These are phyloP conservation scores for Biston stratarius DNA, from an alignment of 2,888 invertebrate genomes.

Conservation along the genomic window DNA sequence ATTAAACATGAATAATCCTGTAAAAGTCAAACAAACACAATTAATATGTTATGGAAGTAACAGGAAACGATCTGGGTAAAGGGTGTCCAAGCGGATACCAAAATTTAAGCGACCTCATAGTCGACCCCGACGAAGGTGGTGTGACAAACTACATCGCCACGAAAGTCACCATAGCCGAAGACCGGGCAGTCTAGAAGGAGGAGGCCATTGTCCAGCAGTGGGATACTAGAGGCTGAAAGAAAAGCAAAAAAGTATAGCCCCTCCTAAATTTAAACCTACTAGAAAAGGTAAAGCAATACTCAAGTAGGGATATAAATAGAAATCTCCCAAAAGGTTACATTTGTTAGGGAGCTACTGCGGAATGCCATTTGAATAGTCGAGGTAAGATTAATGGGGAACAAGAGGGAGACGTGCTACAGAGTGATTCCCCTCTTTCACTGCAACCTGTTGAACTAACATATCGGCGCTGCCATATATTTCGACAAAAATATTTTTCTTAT, in stretches of 20 bases:
- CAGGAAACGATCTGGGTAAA: too few species aligned
- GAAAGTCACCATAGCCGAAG: too few species aligned
- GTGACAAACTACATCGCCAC: too few species aligned
- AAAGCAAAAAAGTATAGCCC: background rate
- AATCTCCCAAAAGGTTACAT: constrained; percentile 2
- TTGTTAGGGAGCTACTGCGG: constrained; percentile 7
- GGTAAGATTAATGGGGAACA: constrained; percentile 33
- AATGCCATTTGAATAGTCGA: constrained; percentile 32
- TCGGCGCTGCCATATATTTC: background rate
- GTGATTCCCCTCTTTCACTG: background rate
- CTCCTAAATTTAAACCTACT: background rate
- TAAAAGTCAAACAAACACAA: too few species aligned
- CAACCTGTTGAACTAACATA: constrained; percentile 21
- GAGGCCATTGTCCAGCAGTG: too few species aligned
- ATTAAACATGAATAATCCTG: too few species aligned
- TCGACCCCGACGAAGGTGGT: too few species aligned
- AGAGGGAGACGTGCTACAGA: constrained; percentile 23
- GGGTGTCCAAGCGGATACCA: too few species aligned
- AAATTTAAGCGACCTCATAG: too few species aligned
- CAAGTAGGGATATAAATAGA: background rate
- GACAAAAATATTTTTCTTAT: background rate
- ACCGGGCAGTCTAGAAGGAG: too few species aligned
- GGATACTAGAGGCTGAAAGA: too few species aligned
- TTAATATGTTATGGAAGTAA: too few species aligned
- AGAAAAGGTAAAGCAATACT: background rate